Conservation (phyloP, 2,797 vertebrate genomes). For the Sebastes kiyomatsui region DNA sequence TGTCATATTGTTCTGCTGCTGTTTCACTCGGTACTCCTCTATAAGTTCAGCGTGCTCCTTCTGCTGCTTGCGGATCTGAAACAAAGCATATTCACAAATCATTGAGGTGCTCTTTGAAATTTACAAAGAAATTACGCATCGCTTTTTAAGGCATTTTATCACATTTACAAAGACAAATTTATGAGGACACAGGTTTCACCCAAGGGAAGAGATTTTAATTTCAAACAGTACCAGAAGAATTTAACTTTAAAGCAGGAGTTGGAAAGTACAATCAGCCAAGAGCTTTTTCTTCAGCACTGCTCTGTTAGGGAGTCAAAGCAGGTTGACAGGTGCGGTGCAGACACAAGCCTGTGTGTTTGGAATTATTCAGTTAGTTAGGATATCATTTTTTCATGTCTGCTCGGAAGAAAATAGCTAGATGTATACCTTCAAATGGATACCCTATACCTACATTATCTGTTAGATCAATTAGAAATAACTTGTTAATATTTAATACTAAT, state of each 20-base stretch:
- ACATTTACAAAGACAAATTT: conserved; percentile 3
- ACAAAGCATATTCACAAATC: background rate
- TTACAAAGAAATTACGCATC: background rate
- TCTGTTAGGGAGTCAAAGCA: conserved; percentile 17
- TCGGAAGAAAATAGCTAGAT: background rate
- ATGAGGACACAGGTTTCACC: background rate
- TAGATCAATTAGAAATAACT: background rate
- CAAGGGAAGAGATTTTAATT: background rate
- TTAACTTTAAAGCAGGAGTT: conserved; percentile 3
- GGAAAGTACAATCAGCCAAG: conserved; percentile 1
- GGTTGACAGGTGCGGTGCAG: background rate
- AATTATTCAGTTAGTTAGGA: background rate
- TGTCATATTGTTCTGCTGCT: conserved; percentile 90
- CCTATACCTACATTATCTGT: background rate
- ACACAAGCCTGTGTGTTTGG: background rate
- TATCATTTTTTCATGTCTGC: background rate
- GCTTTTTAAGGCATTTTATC: background rate
- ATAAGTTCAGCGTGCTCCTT: conserved; percentile 98
- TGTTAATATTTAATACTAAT: background rate
- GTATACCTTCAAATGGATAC: background rate
- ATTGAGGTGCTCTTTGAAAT: background rate
- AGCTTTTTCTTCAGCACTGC: background rate
- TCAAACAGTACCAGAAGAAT: conserved; percentile 2
- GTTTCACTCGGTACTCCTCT: conserved; percentile 96
- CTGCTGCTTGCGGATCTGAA: conserved; percentile 97